A percentile compares a stretch with the other conserved stretches of the same genome.
These are phyloP conservation scores for Chondrosia reniformis DNA, from an alignment of 37 sponge, comb jelly and placozoan species.

Conservation along the genomic window DNA sequence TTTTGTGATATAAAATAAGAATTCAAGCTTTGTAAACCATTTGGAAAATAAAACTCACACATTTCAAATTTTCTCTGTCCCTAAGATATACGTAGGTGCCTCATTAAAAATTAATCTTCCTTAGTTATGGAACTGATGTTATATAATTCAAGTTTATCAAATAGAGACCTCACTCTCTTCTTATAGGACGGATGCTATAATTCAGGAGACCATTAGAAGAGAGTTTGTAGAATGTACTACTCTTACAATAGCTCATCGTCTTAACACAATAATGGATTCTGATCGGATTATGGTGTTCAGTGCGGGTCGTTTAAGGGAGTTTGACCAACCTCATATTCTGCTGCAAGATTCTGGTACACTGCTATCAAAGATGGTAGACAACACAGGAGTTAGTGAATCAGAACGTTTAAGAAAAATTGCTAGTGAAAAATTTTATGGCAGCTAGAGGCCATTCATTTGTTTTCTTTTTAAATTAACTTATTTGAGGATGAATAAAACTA, in stretches of 20 bases:
- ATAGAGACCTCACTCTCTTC: background rate
- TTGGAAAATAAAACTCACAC: too few species aligned
- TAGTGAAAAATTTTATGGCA: slow-evolving; percentile 14
- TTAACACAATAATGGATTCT: slow-evolving; percentile 93
- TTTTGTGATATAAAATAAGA: too few species aligned
- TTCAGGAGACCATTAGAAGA: slow-evolving; percentile 71
- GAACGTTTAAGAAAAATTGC: slow-evolving; percentile 44
- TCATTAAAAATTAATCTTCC: too few species aligned
- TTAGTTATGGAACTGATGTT: too few species aligned
- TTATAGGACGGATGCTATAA: slow-evolving; percentile 80
- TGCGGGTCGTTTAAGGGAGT: slow-evolving; percentile 48
- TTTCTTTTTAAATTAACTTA: too few species aligned
- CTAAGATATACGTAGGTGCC: too few species aligned
- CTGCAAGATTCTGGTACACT: slow-evolving; percentile 31
- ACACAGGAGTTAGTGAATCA: slow-evolving; percentile 38
- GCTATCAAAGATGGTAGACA: slow-evolving; percentile 48
- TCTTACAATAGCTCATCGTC: slow-evolving; percentile 87
- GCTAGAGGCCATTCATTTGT: too few species aligned
- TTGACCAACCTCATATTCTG: slow-evolving; percentile 39
- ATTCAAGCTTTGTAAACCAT: too few species aligned
- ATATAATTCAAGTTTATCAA: too few species aligned
- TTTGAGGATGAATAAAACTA: too few species aligned
- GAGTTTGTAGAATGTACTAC: slow-evolving; percentile 79
- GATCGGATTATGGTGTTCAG: slow-evolving; percentile 78
- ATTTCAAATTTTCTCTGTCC: too few species aligned